Base-by-base conservation (phyloP, 1,140 invertebrate genomes). In the Eriosoma lanigerum region DNA sequence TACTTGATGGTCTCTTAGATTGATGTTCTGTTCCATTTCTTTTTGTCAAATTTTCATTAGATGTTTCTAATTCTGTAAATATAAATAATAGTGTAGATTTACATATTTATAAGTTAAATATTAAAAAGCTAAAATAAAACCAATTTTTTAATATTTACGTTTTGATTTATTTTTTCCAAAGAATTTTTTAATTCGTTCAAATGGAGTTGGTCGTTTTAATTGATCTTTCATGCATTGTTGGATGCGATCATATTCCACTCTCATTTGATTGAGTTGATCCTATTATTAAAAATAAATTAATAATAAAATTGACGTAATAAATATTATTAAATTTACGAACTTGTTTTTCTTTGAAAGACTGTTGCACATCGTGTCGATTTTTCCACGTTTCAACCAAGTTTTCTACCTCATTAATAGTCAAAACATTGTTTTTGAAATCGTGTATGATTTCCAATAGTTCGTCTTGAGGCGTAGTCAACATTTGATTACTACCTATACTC, bases 341-440 rank as follows among this genome's bases (percentile, higher is more conserved):
- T 84, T 94, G 91, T 84, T 94, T 94, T 81, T 94, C 93, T 83
- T 92, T 93, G 81, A 94, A 90, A 1, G 93, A 94, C 83, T 93
- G 92, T 83, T 94, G 92, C 0, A 94, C 93, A 85, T 94, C 93
- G 83, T 94, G 93, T 76, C 94, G 89, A 82, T 92, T 93, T 83
- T 90, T 90, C 93, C 93, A 96, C 83, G 91, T 91, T 85, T 93
- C 91, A 13, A 95, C 93, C 10, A 95, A 86, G 83, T 93, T 90
- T 86, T 95, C 93, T 0, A 94, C 92, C 86, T 95, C 93, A 4
- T 90, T 88, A 82, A 95, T 93, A 0, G 93, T 93, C 78, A 93
- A 93, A 1, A 94, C 92, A 83, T 95, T 94, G 83, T 95, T 94
- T 85, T 95, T 96, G 83, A 94, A 95, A 84, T 95, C 93, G 83